These are phyloP conservation scores for Gymnopithys bicolor DNA, from an alignment of 2,797 vertebrate species.

Conservation along the genomic window DNA sequence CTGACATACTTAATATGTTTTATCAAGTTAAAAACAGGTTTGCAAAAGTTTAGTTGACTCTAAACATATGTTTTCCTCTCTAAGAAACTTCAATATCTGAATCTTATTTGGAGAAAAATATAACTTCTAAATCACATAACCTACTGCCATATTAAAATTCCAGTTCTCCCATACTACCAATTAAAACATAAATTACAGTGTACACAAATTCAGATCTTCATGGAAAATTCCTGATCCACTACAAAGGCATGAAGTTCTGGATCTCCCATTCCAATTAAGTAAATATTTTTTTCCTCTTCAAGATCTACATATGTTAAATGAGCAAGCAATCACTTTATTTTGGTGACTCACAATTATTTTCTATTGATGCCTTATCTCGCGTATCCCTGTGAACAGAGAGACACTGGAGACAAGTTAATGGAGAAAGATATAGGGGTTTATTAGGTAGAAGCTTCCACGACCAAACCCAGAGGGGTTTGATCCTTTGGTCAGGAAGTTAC, in stretches of 20 bases:
- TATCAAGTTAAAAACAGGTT: not conserved
- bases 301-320: not conserved
- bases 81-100: not conserved
- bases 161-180: not conserved
- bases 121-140: not conserved
- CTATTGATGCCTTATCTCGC: not conserved
- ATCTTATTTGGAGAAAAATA: not conserved
- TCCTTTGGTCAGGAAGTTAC: too few relatives aligned
- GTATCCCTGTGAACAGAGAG: too few relatives aligned
- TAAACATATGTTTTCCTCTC: not conserved
- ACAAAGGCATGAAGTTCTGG: not conserved
- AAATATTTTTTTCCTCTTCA: not conserved
- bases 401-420: too few relatives aligned
- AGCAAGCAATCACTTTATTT: not conserved
- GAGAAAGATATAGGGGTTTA: too few relatives aligned
- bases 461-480: too few relatives aligned
- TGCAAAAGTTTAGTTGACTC: not conserved
- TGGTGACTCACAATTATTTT: not conserved
- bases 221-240: not conserved
- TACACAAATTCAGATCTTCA: not conserved
- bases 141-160: not conserved
- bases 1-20: not conserved
- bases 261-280: not conserved
- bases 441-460: too few relatives aligned
- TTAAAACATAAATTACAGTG: not conserved